Evolutionary conservation across 2,113 vertebrate genomes (phyloP), one percentile per base, ranked within the genome.

Genomic region (Sinocyclocheilus grahami): DNA sequence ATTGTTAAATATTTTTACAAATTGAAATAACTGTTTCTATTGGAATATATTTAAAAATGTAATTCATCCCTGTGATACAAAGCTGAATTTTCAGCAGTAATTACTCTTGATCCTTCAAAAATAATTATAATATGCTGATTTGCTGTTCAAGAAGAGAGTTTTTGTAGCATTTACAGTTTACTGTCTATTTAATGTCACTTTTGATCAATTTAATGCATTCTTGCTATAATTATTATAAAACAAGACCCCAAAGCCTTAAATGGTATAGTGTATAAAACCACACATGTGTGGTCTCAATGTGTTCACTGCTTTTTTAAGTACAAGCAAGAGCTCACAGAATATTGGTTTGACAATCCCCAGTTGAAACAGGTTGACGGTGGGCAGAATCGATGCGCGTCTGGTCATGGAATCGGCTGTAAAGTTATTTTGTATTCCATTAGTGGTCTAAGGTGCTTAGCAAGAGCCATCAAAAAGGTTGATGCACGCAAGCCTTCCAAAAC

Each of bases 371-470:
- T 81, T 90, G 88, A 85, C 53, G 83, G 87, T 88, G 87, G 51
- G 46, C 51, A 79, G 88, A 92, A 92, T 94, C 88, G 87, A 95
- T 93, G 89, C 46, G 86, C 85, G 85, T 89, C 86, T 87, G 92
- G 92, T 87, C 90, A 90, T 55, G 82, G 90, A 90, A 91, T 89
- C 86, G 86, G 88, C 89, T 90, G 86, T 84, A 85, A 87, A 84
- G 82, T 85, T 92, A 88, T 90, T 92, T 92, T 91, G 91, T 92
- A 91, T 93, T 93, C 91, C 86, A 90, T 93, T 92, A 92, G 88
- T 79, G 69, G 67, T 90, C 89, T 91, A 87, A 2, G 76, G 86
- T 89, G 91, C 75, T 91, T 90, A 83, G 71, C 88, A 87, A 85
- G 77, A 80, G 83, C 53, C 37, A 76, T 88, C 83, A 79, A 92